phyloP scores from a whole-genome alignment of 2,113 vertebrate genomes.

The Alligator sinensis region DNA sequence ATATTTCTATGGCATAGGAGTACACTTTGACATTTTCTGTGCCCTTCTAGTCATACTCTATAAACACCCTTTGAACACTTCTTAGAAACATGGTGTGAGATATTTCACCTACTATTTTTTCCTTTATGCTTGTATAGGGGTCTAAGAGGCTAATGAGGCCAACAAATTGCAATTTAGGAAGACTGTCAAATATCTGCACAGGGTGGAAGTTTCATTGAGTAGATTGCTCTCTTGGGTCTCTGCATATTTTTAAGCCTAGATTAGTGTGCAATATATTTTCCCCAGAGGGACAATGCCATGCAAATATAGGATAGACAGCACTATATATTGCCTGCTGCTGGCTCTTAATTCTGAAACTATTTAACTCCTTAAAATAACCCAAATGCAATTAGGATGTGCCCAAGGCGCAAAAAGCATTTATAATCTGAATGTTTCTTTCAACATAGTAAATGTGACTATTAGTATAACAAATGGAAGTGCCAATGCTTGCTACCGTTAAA shows the following conservation, averaged over 20 bases:
- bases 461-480: background rate
- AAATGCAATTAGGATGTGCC: background rate
- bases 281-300: background rate
- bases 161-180: background rate
- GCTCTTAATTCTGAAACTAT: background rate
- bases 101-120: background rate
- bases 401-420: background rate
- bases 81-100: background rate
- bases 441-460: background rate
- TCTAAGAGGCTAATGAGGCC: background rate
- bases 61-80: background rate
- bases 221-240: background rate
- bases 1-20: background rate
- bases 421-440: background rate
- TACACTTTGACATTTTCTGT: background rate
- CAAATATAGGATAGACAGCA: background rate
- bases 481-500: background rate
- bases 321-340: background rate
- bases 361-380: background rate
- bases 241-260: background rate
- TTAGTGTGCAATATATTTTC: rapidly evolving
- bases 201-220: background rate
- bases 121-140: background rate
- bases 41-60: background rate
- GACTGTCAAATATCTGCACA: background rate